Evolutionary conservation across 2,888 invertebrate genomes (phyloP).

Genomic region (Endotricha flammealis): DNA sequence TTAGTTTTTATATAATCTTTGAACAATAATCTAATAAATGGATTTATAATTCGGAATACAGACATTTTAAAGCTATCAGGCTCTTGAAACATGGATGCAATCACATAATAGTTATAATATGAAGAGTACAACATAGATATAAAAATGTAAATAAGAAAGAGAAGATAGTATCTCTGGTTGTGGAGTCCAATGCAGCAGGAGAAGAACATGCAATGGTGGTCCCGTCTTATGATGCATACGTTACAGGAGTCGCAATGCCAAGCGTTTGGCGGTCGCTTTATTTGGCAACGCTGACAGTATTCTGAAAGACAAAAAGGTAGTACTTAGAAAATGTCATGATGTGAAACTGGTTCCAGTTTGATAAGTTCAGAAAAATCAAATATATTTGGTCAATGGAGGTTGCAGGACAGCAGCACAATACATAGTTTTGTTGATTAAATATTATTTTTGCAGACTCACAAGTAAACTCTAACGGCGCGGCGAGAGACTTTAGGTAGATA

Average conservation of each 20-base stretch:
- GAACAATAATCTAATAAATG: conserved; percentile 30
- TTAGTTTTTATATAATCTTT: conserved; percentile 29
- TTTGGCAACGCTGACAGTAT: conserved; percentile 86
- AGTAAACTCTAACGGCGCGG: too few relatives aligned
- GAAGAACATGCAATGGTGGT: conserved; percentile 91
- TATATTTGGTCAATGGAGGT: too few relatives aligned
- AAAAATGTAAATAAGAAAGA: conserved; percentile 83
- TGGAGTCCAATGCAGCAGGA: conserved; percentile 89
- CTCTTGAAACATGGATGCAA: conserved; percentile 55
- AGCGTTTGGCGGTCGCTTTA: conserved; percentile 83
- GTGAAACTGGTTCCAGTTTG: too few relatives aligned
- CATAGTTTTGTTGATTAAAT: too few relatives aligned
- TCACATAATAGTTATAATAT: conserved; percentile 81
- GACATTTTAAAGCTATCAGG: conserved; percentile 30
- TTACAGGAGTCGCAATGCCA: conserved; percentile 92
- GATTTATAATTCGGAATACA: conserved; percentile 35
- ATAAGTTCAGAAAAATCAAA: too few relatives aligned
- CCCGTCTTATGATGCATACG: conserved; percentile 87
- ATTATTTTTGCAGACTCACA: too few relatives aligned
- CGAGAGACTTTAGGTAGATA: too few relatives aligned
- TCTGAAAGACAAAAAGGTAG: too few relatives aligned
- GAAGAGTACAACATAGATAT: conserved; percentile 82
- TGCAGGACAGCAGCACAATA: too few relatives aligned
- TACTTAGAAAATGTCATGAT: too few relatives aligned
- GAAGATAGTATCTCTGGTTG: conserved; percentile 89